Conservation (phyloP, 2,113 vertebrate species). For the Oreochromis tanganicae region DNA sequence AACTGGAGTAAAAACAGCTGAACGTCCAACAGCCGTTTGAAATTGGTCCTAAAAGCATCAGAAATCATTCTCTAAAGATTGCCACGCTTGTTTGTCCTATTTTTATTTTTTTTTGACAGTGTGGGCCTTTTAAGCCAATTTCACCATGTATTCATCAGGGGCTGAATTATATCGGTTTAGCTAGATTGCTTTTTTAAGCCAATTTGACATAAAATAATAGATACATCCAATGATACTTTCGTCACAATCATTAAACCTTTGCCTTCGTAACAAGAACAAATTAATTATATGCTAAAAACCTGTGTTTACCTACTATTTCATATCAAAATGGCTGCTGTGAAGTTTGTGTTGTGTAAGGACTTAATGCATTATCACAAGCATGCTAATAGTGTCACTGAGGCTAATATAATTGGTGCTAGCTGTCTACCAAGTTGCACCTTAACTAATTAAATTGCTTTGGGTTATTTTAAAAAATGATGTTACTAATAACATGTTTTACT, state of each 20-base stretch:
- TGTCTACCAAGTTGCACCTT: not conserved
- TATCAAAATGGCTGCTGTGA: not conserved
- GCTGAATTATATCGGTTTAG: not conserved
- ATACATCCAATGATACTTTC: not conserved
- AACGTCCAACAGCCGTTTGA: not conserved
- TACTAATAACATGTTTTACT: not conserved
- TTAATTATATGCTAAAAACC: not conserved
- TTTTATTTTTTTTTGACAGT: not conserved
- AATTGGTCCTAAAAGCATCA: not conserved
- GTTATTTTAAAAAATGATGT: not conserved
- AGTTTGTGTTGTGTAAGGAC: not conserved
- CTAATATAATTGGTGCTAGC: not conserved
- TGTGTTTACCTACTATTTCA: not conserved
- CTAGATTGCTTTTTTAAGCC: not conserved
- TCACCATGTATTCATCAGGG: not conserved
- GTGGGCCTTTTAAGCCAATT: not conserved
- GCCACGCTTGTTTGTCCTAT: rapidly evolving
- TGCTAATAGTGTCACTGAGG: not conserved
- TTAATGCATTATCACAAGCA: not conserved
- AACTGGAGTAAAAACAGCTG: not conserved
- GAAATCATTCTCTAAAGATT: not conserved
- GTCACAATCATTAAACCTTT: not conserved
- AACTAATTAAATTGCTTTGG: not conserved
- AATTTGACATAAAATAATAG: not conserved
- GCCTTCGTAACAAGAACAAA: not conserved